Percentiles rank a stretch among this genome's conserved stretches.
These are phyloP conservation scores for Bombylius discolor DNA, from an alignment of 2,888 invertebrate species.

Conservation along the genomic window DNA sequence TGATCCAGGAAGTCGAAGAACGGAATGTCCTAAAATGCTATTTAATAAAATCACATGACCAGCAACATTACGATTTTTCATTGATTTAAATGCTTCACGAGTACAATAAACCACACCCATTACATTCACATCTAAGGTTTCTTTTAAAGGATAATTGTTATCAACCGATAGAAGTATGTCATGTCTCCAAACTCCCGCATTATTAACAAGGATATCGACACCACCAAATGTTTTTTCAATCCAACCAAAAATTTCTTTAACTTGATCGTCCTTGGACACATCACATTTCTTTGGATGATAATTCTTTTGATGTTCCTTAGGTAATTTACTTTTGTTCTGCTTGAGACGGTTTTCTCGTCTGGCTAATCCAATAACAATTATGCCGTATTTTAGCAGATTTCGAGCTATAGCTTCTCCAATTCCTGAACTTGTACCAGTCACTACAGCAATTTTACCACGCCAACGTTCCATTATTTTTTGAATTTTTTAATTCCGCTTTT, in stretches of 20 bases:
- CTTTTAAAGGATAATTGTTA: slow-evolving; percentile 22
- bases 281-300: slow-evolving; percentile 39
- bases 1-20: slow-evolving; percentile 21
- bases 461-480: slow-evolving; percentile 41
- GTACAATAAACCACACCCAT: slow-evolving; percentile 39
- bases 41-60: slow-evolving; percentile 24
- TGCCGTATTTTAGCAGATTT: slow-evolving; percentile 37
- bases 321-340: slow-evolving; percentile 23
- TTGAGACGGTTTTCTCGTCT: slow-evolving; percentile 35
- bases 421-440: slow-evolving; percentile 50
- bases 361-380: slow-evolving; percentile 43
- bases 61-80: slow-evolving; percentile 37
- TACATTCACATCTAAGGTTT: slow-evolving; percentile 40
- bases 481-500: too few relatives aligned
- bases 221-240: slow-evolving; percentile 23
- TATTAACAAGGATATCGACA: slow-evolving; percentile 21
- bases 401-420: slow-evolving; percentile 41
- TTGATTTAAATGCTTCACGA: slow-evolving; percentile 39
- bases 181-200: slow-evolving; percentile 18
- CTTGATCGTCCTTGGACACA: slow-evolving; percentile 40
- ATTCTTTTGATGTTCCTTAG: slow-evolving; percentile 21
- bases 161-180: slow-evolving; percentile 20
- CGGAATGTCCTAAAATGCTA: slow-evolving; percentile 22
- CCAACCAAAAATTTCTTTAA: slow-evolving; percentile 32
- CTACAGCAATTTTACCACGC: slow-evolving; percentile 45